These are phyloP conservation scores for Gerris lacustris DNA, from an alignment of 2,888 invertebrate genomes.

Conservation along the genomic window DNA sequence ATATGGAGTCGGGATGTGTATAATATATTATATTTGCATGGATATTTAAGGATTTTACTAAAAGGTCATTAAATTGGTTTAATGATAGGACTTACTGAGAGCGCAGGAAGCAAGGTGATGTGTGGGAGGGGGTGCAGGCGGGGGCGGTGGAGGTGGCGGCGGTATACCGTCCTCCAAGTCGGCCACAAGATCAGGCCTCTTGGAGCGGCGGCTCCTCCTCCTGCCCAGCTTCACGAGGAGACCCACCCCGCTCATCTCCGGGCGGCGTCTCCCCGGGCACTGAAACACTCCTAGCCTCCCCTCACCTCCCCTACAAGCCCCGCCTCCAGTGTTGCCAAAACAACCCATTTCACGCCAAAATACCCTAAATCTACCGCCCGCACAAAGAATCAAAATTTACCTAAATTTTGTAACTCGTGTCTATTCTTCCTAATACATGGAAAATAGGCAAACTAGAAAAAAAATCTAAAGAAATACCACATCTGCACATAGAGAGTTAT, in stretches of 20 bases:
- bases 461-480: too few species aligned
- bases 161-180: conserved; percentile 26
- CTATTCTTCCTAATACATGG: too few species aligned
- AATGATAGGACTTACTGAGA: conserved; percentile 40
- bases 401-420: too few species aligned
- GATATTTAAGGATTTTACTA: too few species aligned
- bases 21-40: too few species aligned
- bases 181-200: conserved; percentile 28
- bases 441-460: too few species aligned
- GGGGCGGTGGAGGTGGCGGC: conserved; percentile 50
- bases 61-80: too few species aligned
- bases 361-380: conserved; percentile 3
- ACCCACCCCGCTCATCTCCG: conserved; percentile 46
- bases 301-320: background rate
- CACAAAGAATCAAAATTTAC: background rate
- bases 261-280: conserved; percentile 6
- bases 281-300: conserved; percentile 3
- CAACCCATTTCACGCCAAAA: background rate
- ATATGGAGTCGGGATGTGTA: too few species aligned
- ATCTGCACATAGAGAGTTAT: too few species aligned
- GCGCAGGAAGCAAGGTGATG: conserved; percentile 54
- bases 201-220: conserved; percentile 45
- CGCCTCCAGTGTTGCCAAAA: background rate
- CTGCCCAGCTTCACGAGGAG: conserved; percentile 50
- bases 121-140: conserved; percentile 43